Conservation (phyloP, 2,797 vertebrate species). For the Pachyuromys duprasi region DNA sequence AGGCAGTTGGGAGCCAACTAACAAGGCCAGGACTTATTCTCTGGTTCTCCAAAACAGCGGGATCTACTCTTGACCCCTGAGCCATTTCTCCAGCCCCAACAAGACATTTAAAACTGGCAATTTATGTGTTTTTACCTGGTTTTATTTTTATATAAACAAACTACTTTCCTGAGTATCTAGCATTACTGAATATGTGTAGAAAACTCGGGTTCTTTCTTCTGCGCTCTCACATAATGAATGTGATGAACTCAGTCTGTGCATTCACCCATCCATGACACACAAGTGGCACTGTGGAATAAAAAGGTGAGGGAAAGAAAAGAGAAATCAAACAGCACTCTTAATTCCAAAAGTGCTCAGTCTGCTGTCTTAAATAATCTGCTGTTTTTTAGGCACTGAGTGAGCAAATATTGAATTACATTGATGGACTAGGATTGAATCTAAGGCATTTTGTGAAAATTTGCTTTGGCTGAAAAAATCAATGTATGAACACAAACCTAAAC, state of each 20-base stretch:
- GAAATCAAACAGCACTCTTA: fast-evolving
- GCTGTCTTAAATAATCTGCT: not conserved
- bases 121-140: not conserved
- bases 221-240: not conserved
- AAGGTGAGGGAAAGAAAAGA: not conserved
- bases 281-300: too few relatives aligned
- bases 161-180: not conserved
- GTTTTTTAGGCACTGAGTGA: not conserved
- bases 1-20: not conserved
- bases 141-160: slow-evolving; percentile 43
- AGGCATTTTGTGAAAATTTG: not conserved
- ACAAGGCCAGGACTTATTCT: not conserved
- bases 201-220: not conserved
- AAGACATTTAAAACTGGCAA: not conserved
- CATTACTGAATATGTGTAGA: not conserved
- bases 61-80: not conserved
- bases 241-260: fast-evolving
- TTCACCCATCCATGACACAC: not conserved
- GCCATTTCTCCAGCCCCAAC: not conserved
- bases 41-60: not conserved
- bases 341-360: not conserved
- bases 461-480: not conserved
- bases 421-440: not conserved
- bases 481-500: not conserved
- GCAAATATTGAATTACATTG: not conserved